phyloP scores from a whole-genome alignment of 1,140 invertebrate species.

The Aphis gossypii region DNA sequence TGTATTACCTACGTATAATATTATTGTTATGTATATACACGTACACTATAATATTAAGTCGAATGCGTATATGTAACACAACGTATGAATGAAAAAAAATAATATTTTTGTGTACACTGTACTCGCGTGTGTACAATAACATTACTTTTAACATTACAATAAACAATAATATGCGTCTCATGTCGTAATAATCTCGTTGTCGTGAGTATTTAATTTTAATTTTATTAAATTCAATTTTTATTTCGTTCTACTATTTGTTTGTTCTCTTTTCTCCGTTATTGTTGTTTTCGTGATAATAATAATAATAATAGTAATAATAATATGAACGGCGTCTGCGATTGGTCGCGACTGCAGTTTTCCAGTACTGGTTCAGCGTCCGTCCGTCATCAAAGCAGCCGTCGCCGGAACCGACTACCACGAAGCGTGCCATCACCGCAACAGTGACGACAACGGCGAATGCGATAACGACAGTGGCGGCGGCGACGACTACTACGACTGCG shows the following conservation, averaged over 20 bases:
- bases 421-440: background rate
- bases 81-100: background rate
- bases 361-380: slow-evolving; percentile 37
- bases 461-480: background rate
- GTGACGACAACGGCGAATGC: background rate
- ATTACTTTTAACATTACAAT: background rate
- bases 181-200: background rate
- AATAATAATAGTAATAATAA: slow-evolving; percentile 35
- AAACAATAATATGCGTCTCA: background rate
- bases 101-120: background rate
- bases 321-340: slow-evolving; percentile 23
- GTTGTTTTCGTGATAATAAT: slow-evolving; percentile 8
- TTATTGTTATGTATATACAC: background rate
- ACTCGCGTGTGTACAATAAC: background rate
- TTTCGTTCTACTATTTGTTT: background rate
- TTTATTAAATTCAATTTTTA: background rate
- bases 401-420: background rate
- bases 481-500: background rate
- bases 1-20: background rate
- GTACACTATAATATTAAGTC: background rate
- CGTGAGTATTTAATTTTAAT: background rate
- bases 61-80: background rate
- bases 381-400: background rate
- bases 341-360: background rate
- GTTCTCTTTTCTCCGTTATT: slow-evolving; percentile 5